Conservation (phyloP, 2,888 invertebrate species). For the Sarcophaga caerulescens region DNA sequence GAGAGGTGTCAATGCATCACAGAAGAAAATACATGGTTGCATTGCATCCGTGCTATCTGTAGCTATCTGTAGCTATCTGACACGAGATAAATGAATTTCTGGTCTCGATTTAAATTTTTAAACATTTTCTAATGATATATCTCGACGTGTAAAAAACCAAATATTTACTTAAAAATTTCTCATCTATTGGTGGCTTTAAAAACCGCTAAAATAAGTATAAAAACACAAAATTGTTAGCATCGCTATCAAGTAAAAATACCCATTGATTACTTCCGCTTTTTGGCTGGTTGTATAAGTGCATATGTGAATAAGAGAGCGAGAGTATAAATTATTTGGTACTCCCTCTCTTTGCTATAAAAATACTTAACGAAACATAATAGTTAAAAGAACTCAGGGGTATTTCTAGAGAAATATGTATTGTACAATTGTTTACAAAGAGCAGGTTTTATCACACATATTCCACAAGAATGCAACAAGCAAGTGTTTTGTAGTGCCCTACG, state of each 20-base stretch:
- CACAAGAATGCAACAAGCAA: slow-evolving; percentile 52
- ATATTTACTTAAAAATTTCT: no score
- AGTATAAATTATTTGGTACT: not conserved
- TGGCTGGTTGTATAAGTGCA: not conserved
- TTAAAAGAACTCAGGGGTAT: slow-evolving; percentile 14
- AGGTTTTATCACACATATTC: not conserved
- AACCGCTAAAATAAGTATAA: not conserved
- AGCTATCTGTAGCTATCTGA: no score
- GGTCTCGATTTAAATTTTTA: no score
- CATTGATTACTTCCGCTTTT: slow-evolving; percentile 45
- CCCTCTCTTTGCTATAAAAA: slow-evolving; percentile 36
- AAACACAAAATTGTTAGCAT: not conserved
- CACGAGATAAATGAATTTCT: no score
- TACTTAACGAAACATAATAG: slow-evolving; percentile 11
- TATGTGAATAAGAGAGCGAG: not conserved
- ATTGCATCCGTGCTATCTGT: no score
- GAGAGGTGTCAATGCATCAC: no score
- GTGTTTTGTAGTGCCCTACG: not conserved
- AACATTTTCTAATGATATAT: no score
- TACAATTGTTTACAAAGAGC: not conserved
- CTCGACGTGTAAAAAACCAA: no score
- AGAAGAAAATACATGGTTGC: no score
- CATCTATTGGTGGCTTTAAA: not conserved
- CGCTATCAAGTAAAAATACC: not conserved
- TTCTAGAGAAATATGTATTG: no score